Evolutionary conservation across 2,797 vertebrate genomes (phyloP).

Genomic region (Sebastolobus alascanus): DNA sequence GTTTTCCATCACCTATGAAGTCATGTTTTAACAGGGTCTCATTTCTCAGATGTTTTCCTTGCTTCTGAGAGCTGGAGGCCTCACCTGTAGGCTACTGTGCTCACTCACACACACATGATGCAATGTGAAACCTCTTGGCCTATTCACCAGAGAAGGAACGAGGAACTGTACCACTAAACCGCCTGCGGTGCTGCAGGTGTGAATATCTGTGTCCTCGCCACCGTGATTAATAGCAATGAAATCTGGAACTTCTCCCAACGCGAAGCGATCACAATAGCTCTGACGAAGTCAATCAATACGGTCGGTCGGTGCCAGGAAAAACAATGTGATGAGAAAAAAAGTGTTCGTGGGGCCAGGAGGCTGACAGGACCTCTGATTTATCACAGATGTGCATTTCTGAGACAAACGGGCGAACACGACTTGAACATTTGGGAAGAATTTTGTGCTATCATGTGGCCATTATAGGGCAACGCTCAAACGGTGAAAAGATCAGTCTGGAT

Average conservation of each 20-base stretch:
- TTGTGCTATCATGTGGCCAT: slow-evolving; percentile 73
- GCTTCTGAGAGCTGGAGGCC: slow-evolving; percentile 52
- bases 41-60: slow-evolving; percentile 67
- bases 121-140: slow-evolving; percentile 84
- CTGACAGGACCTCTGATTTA: slow-evolving; percentile 70
- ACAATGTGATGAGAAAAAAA: slow-evolving; percentile 62
- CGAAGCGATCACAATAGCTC: slow-evolving; percentile 69
- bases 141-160: slow-evolving; percentile 77
- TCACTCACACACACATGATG: slow-evolving; percentile 79
- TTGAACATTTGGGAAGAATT: slow-evolving; percentile 80
- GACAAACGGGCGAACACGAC: slow-evolving; percentile 54
- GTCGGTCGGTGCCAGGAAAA: slow-evolving; percentile 69
- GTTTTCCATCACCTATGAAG: slow-evolving; percentile 59
- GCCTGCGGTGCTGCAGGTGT: slow-evolving; percentile 89
- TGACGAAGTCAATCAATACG: slow-evolving; percentile 77
- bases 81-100: slow-evolving; percentile 73
- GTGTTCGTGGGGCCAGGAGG: slow-evolving; percentile 52
- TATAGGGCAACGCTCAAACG: slow-evolving; percentile 60
- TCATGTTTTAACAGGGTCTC: slow-evolving; percentile 76
- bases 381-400: slow-evolving; percentile 78
- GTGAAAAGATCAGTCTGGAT: slow-evolving; percentile 43
- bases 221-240: slow-evolving; percentile 85
- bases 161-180: slow-evolving; percentile 79
- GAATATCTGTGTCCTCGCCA: slow-evolving; percentile 76
- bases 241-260: slow-evolving; percentile 75